phyloP scores from a whole-genome alignment of 2,797 vertebrate species.

The Sebastiscus albofasciatus region DNA sequence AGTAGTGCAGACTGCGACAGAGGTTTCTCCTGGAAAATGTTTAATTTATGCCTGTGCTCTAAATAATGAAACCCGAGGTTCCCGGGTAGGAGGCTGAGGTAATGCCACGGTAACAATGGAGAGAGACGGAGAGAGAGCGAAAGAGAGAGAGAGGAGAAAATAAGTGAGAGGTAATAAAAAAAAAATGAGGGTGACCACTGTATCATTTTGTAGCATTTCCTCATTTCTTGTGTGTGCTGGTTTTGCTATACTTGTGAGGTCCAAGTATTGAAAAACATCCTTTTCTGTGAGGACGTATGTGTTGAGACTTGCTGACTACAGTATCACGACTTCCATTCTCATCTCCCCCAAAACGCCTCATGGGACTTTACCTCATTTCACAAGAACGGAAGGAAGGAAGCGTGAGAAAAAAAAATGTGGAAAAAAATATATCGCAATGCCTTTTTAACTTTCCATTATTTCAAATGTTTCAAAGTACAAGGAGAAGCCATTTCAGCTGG shows the following conservation, averaged over 20 bases:
- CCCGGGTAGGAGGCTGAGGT: slow-evolving; percentile 6
- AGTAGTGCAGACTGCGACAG: slow-evolving; percentile 1
- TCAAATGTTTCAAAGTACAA: slow-evolving; percentile 13
- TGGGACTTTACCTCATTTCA: slow-evolving; percentile 29
- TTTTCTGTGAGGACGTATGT: neutral
- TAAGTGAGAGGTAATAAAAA: neutral
- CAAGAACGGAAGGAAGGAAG: neutral
- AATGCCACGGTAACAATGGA: slow-evolving; percentile 18
- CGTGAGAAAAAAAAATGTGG: neutral
- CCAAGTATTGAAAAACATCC: no score
- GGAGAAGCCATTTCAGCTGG: slow-evolving; percentile 16
- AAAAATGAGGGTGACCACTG: neutral
- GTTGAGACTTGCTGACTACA: neutral
- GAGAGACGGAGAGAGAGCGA: neutral
- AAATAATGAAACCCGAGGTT: slow-evolving; percentile 44
- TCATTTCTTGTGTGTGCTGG: neutral
- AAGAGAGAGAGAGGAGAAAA: neutral
- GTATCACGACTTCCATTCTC: neutral
- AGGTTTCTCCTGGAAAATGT: slow-evolving; percentile 31
- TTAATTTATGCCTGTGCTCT: slow-evolving; percentile 30
- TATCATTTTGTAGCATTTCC: neutral
- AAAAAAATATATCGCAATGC: neutral
- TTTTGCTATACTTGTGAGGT: no score
- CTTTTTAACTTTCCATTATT: slow-evolving; percentile 38
- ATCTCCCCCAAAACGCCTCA: neutral